phyloP scores from a whole-genome alignment of 2,113 vertebrate species.

The Clarias macrocephalus region DNA sequence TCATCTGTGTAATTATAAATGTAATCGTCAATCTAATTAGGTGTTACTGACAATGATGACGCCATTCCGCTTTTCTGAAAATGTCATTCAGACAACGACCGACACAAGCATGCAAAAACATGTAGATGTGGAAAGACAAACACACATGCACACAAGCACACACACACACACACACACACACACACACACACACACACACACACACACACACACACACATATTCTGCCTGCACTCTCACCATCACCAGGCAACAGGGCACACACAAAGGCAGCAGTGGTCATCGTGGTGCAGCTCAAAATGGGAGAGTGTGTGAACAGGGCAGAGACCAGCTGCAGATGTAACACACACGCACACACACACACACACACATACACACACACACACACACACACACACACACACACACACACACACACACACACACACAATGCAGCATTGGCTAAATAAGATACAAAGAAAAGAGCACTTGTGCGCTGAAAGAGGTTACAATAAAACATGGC shows the following conservation, averaged over 20 bases:
- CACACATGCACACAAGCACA: conserved; percentile 58
- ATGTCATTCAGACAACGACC: neutral
- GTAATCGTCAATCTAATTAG: conserved; percentile 29
- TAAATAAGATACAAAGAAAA: conserved; percentile 23
- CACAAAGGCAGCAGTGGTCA: conserved; percentile 60
- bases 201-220: conserved; percentile 42
- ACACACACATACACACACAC: conserved; percentile 29
- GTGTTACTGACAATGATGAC: conserved; percentile 17
- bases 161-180: neutral
- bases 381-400: conserved; percentile 20
- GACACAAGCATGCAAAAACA: conserved; percentile 9
- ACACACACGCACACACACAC: conserved; percentile 34
- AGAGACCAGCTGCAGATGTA: conserved; percentile 31
- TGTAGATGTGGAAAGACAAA: conserved; percentile 9
- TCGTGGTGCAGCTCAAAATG: conserved; percentile 50
- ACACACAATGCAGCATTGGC: conserved; percentile 11
- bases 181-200: conserved; percentile 63
- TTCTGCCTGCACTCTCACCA: conserved; percentile 48
- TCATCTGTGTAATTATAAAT: conserved; percentile 17
- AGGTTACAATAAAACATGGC: conserved; percentile 24
- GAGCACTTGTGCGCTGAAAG: conserved; percentile 31
- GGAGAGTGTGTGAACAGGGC: conserved; percentile 54
- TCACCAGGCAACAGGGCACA: conserved; percentile 68
- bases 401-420: conserved; percentile 36
- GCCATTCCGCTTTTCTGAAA: conserved; percentile 19